Percentiles rank a stretch among this genome's conserved stretches.
These are phyloP conservation scores for Drosophila melanosoma DNA, from an alignment of 2,888 invertebrate genomes.

Conservation along the genomic window DNA sequence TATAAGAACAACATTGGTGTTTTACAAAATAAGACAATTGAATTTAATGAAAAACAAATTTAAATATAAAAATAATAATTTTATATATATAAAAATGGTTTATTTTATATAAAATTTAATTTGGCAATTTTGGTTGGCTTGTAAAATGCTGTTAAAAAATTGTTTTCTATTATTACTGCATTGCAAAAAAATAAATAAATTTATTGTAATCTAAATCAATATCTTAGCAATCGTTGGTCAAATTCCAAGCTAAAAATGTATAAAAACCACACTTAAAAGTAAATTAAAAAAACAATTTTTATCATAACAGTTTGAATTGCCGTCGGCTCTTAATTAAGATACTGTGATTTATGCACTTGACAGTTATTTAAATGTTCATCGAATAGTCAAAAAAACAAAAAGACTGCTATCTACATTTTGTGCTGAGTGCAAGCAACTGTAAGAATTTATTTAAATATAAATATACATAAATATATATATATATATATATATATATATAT, in stretches of 20 bases:
- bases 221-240: too few relatives aligned
- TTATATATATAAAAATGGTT: too few relatives aligned
- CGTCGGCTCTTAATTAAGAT: constrained; percentile 21
- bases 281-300: neutral
- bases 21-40: neutral
- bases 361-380: constrained; percentile 30
- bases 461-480: too few relatives aligned
- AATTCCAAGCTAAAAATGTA: too few relatives aligned
- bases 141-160: too few relatives aligned
- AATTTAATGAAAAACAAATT: too few relatives aligned
- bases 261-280: neutral
- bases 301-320: neutral
- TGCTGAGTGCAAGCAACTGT: neutral
- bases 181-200: too few relatives aligned
- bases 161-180: too few relatives aligned
- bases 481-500: neutral
- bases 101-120: too few relatives aligned
- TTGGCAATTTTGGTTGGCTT: too few relatives aligned
- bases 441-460: neutral
- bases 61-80: too few relatives aligned
- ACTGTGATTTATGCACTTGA: constrained; percentile 25
- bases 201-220: too few relatives aligned
- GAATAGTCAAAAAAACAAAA: constrained; percentile 24
- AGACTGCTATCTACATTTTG: neutral
- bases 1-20: neutral